Evolutionary conservation across 1,140 invertebrate species (phyloP), one percentile per base, ranked within the genome.

Genomic region (Lepeophtheirus salmonis): DNA sequence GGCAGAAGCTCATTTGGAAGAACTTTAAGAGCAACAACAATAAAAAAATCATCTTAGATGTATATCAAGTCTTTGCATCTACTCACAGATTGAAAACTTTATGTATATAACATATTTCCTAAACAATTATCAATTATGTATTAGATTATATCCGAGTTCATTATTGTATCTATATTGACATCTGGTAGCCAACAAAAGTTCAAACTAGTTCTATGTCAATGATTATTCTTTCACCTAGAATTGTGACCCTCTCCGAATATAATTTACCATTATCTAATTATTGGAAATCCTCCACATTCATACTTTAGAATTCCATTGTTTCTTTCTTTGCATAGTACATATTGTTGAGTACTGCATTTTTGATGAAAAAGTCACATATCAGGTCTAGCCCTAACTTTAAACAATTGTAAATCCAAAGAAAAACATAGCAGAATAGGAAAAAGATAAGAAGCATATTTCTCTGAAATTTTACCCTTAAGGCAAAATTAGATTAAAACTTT

Each of bases 1-100:
- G 58, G 82, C 92, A 3, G 82, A 84, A 68, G 75, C 74, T 65
- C 81, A 83, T 62, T 62, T 63, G 23, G 66, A 65, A 30, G 64
- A 64, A 2, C 64, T 64, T 48, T 64, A 64, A 23, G 60, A 41
- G 12, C 41, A 22, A 41, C 16, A 62, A 24, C 14, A 62, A 12
- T 20, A 53, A 12, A 25, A 26, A 22, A 50, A 30, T 21, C 17
- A 16, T n/a, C 24, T n/a, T 10, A 41, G 30, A 41, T n/a, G n/a
- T n/a, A 56, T 26, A 48, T 21, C 25, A 48, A 10, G 24, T n/a
- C n/a, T 3, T 18, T 23, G 16, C 3, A 2, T n/a, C 23, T 6
- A 24, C 55, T n/a, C 25, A 17, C 13, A 30, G 41, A 56, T 24
- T 30, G 23, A n/a, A 56, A 10, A 16, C 25, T 30, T 17, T 21